These are phyloP conservation scores for Bombus affinis DNA, from an alignment of 1,140 invertebrate genomes.

Conservation along the genomic window DNA sequence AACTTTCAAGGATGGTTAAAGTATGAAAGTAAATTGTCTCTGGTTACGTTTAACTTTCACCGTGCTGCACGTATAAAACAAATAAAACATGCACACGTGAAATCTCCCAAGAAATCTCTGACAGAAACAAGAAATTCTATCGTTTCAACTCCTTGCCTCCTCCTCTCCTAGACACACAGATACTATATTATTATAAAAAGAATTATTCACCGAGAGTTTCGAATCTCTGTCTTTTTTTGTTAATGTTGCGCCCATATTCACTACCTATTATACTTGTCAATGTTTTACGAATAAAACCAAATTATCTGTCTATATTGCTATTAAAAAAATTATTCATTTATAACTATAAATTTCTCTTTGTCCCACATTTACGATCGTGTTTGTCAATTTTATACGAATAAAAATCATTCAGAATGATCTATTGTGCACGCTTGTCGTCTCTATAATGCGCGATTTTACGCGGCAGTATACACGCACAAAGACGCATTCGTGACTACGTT, in stretches of 20 bases:
- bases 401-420: neutral
- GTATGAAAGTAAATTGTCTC: conserved; percentile 27
- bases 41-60: conserved; percentile 26
- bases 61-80: neutral
- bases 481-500: conserved; percentile 17
- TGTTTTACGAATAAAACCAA: neutral
- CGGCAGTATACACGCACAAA: neutral
- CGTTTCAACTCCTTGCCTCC: too few species aligned
- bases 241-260: too few species aligned
- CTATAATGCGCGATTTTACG: conserved; percentile 13
- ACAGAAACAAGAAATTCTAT: neutral
- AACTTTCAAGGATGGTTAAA: conserved; percentile 22
- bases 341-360: neutral
- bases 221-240: too few species aligned
- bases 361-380: neutral
- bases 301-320: too few species aligned
- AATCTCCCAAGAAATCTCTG: neutral
- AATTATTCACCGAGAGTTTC: too few species aligned
- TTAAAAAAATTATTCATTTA: neutral
- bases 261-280: neutral
- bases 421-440: neutral
- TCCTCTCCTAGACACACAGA: too few species aligned
- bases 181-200: too few species aligned
- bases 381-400: neutral
- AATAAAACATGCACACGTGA: neutral